Evolutionary conservation across 2,797 vertebrate species (phyloP).

Genomic region (Triplophysa yarkandensis): DNA sequence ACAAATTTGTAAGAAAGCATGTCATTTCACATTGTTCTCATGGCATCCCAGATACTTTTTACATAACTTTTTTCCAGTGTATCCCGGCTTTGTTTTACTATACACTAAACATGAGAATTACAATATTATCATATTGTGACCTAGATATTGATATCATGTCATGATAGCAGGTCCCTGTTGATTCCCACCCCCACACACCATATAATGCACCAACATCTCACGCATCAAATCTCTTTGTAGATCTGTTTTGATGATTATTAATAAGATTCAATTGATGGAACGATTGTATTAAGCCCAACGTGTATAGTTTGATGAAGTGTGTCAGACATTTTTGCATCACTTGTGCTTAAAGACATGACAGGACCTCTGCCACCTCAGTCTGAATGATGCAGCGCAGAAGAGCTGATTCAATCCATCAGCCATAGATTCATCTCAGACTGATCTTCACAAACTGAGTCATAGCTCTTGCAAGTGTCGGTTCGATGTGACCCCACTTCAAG

Average conservation of each 20-base stretch:
- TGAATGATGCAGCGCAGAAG: not conserved
- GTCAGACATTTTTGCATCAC: not conserved
- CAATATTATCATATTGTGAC: not conserved
- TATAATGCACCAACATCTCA: not conserved
- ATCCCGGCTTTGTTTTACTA: no score
- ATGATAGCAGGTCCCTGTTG: not conserved
- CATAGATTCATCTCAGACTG: not conserved
- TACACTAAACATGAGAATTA: not conserved
- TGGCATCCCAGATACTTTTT: no score
- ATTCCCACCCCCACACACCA: slow-evolving; percentile 12
- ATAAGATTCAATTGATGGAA: no score
- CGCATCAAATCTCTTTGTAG: not conserved
- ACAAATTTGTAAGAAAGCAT: no score
- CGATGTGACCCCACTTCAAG: not conserved
- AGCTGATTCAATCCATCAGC: not conserved
- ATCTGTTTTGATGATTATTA: not conserved
- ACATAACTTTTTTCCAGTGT: no score
- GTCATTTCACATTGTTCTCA: no score
- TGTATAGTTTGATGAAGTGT: not conserved
- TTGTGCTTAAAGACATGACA: not conserved
- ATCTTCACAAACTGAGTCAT: not conserved
- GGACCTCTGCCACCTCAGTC: not conserved
- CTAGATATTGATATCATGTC: slow-evolving; percentile 1
- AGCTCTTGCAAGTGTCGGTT: not conserved
- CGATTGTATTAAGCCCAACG: not conserved